phyloP scores from a whole-genome alignment of 2,113 vertebrate species.

The Strix aluco region DNA sequence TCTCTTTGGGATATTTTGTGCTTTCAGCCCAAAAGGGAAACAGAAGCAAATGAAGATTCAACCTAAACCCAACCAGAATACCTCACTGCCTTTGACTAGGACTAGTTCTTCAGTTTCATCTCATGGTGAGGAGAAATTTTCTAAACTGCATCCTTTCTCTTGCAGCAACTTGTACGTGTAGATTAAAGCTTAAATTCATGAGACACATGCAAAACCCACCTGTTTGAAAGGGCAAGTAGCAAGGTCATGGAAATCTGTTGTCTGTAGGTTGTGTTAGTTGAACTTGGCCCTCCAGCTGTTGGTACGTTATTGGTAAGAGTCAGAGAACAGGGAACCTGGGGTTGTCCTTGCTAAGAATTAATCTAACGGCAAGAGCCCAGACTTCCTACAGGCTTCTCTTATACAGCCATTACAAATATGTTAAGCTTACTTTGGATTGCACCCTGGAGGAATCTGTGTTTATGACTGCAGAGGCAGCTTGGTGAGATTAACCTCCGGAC shows the following conservation, averaged over 20 bases:
- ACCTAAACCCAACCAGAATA: slow-evolving; percentile 83
- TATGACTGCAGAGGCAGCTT: background rate
- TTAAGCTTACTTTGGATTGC: background rate
- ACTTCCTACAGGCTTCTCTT: background rate
- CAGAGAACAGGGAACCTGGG: background rate
- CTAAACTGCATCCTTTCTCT: background rate
- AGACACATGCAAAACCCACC: background rate
- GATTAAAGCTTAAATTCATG: background rate
- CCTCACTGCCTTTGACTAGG: slow-evolving; percentile 81
- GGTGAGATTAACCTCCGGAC: background rate
- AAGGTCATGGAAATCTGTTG: background rate
- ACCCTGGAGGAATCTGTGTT: background rate
- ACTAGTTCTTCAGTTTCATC: slow-evolving; percentile 82
- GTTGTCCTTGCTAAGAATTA: background rate
- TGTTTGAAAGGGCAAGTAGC: background rate
- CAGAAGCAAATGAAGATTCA: slow-evolving; percentile 86
- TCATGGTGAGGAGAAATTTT: slow-evolving; percentile 77
- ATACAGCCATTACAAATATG: background rate
- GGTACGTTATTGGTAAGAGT: background rate
- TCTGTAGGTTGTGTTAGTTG: background rate
- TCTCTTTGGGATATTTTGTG: slow-evolving; percentile 29
- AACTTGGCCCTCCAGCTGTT: background rate
- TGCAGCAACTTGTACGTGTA: background rate
- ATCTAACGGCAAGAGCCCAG: background rate
- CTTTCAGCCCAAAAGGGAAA: slow-evolving; percentile 88